Percentiles rank a stretch among this genome's conserved stretches.
phyloP scores from a whole-genome alignment of 2,888 invertebrate genomes.

The Aporophyla lueneburgensis region DNA sequence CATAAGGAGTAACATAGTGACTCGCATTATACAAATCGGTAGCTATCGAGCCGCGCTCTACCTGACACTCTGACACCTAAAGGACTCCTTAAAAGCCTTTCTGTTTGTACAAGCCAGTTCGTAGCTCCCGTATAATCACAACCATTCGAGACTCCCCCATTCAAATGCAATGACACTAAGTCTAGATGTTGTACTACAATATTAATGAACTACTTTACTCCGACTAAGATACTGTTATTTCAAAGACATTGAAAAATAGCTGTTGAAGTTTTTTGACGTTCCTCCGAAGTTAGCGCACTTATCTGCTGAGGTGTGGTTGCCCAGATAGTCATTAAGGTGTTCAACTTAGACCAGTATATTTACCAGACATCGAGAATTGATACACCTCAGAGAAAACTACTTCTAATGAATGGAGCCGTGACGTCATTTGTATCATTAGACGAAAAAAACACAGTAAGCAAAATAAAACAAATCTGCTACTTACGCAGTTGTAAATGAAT shows the following conservation, averaged over 20 bases:
- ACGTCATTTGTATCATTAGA: constrained; percentile 49
- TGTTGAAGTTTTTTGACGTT: constrained; percentile 77
- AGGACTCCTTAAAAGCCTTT: constrained; percentile 75
- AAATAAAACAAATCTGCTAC: constrained; percentile 83
- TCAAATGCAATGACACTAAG: constrained; percentile 75
- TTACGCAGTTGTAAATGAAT: constrained; percentile 84
- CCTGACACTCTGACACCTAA: constrained; percentile 60
- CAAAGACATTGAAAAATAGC: constrained; percentile 70
- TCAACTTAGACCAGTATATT: constrained; percentile 43
- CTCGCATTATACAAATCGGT: constrained; percentile 58
- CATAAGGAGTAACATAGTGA: constrained; percentile 35
- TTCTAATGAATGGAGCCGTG: constrained; percentile 28
- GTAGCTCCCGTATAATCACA: constrained; percentile 74
- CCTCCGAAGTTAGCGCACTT: constrained; percentile 68
- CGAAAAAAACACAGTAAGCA: constrained; percentile 65
- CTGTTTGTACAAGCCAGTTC: constrained; percentile 78
- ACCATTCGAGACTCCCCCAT: constrained; percentile 74
- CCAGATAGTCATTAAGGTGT: constrained; percentile 54
- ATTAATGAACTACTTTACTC: constrained; percentile 74
- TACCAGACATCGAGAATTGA: constrained; percentile 38
- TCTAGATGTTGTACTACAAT: constrained; percentile 70
- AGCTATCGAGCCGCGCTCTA: constrained; percentile 66
- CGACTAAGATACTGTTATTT: constrained; percentile 46
- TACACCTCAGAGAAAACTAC: constrained; percentile 16
- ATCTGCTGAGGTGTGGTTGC: constrained; percentile 49